A percentile compares a stretch with the other conserved stretches of the same genome.
Conservation (phyloP, 1,140 invertebrate species). For the Theocolax elegans region DNA sequence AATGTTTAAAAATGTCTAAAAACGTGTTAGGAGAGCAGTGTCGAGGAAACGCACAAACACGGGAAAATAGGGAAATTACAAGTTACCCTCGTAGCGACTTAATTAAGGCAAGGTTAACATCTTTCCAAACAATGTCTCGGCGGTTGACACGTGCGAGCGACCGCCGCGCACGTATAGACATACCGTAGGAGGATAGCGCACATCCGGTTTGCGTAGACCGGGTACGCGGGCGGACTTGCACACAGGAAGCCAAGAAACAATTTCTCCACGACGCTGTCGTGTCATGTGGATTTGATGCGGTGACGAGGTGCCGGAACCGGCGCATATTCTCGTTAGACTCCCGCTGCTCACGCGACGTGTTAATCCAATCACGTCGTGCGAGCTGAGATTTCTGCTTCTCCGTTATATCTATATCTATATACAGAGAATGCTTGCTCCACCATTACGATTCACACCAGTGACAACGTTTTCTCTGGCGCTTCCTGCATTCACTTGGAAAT, state of each 20-base stretch:
- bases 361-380: constrained; percentile 5
- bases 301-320: too few relatives aligned
- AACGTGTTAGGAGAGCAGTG: too few relatives aligned
- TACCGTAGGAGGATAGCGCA: background rate
- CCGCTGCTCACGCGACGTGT: background rate
- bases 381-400: background rate
- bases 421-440: too few relatives aligned
- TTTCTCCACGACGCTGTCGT: background rate
- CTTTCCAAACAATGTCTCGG: background rate
- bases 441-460: too few relatives aligned
- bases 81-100: constrained; percentile 1
- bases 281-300: constrained; percentile 7
- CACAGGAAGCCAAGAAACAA: constrained; percentile 19
- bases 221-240: background rate
- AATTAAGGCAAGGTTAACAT: constrained; percentile 26
- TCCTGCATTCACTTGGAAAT: too few relatives aligned
- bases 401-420: too few relatives aligned
- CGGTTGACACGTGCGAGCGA: background rate
- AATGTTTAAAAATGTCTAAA: too few relatives aligned
- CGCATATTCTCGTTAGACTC: background rate
- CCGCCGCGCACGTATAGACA: background rate
- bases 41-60: too few relatives aligned
- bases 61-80: constrained; percentile 18
- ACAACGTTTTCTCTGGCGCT: too few relatives aligned
- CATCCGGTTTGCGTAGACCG: background rate